A percentile compares a stretch with the other conserved stretches of the same genome.
Evolutionary conservation across 2,888 invertebrate genomes (phyloP).

Genomic region (Stenotaenia linearis): DNA sequence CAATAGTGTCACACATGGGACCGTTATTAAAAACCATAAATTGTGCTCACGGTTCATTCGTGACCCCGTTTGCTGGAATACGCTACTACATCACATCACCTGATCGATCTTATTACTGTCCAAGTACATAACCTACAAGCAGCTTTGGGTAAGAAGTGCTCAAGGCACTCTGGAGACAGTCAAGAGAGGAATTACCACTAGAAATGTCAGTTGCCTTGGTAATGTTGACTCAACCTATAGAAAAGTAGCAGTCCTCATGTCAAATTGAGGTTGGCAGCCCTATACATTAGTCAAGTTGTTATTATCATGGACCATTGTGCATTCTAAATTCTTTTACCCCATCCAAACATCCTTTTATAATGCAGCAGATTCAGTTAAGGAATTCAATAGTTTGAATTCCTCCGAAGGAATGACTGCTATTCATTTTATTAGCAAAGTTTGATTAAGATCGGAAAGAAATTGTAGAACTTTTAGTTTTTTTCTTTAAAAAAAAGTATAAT

Average conservation of each 20-base stretch:
- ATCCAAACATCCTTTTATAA: background rate
- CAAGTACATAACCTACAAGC: constrained; percentile 21
- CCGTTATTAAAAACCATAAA: constrained; percentile 23
- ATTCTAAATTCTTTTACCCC: background rate
- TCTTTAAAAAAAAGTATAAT: background rate
- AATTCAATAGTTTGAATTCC: background rate
- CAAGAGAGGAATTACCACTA: constrained; percentile 11
- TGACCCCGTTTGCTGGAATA: background rate
- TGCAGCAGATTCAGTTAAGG: background rate
- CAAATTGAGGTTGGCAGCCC: background rate
- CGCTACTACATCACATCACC: constrained; percentile 21
- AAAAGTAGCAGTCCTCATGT: background rate
- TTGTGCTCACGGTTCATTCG: constrained; percentile 14
- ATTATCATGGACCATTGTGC: background rate
- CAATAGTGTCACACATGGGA: constrained; percentile 18
- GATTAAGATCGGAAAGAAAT: background rate
- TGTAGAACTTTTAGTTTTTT: too few relatives aligned
- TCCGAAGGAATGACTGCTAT: background rate
- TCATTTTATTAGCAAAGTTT: background rate
- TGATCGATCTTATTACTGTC: constrained; percentile 26
- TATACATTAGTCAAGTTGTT: constrained; percentile 21
- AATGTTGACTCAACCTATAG: constrained; percentile 15
- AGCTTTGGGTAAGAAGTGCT: constrained; percentile 2
- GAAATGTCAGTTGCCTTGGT: constrained; percentile 24
- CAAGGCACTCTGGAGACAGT: background rate